These are phyloP conservation scores for Phorcus lineatus DNA, from an alignment of 2,888 invertebrate species.

Conservation along the genomic window DNA sequence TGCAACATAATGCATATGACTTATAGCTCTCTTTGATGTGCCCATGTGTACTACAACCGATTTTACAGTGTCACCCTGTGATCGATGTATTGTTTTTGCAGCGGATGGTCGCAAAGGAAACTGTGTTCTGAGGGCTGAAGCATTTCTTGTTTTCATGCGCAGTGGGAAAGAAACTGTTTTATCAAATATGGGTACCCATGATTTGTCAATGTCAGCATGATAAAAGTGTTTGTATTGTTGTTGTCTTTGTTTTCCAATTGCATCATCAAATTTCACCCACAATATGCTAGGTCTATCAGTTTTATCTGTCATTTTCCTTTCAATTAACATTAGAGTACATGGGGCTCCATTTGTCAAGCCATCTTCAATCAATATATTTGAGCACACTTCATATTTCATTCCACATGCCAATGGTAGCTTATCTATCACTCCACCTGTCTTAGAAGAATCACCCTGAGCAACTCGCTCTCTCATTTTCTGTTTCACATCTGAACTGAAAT, in stretches of 20 bases:
- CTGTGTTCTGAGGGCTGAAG: slow-evolving; percentile 28
- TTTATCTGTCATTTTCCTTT: neutral
- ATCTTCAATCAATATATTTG: slow-evolving; percentile 43
- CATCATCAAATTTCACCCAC: slow-evolving; percentile 29
- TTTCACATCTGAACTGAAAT: slow-evolving; percentile 21
- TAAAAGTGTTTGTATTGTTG: slow-evolving; percentile 23
- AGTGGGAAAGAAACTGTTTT: slow-evolving; percentile 21
- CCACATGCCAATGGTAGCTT: slow-evolving; percentile 28
- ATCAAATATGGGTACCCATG: slow-evolving; percentile 34
- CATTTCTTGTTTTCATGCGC: slow-evolving; percentile 6
- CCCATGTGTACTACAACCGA: slow-evolving; percentile 27
- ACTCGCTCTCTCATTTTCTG: slow-evolving; percentile 22
- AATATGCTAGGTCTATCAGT: slow-evolving; percentile 28
- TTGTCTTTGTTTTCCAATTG: slow-evolving; percentile 29
- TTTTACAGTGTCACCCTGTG: slow-evolving; percentile 36
- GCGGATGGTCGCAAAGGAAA: slow-evolving; percentile 33
- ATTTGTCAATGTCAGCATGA: neutral
- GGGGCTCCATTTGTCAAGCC: slow-evolving; percentile 48
- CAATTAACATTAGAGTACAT: slow-evolving; percentile 35
- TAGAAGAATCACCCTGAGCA: slow-evolving; percentile 3
- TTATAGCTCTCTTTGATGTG: slow-evolving; percentile 21
- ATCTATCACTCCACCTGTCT: slow-evolving; percentile 32
- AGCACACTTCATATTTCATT: slow-evolving; percentile 36
- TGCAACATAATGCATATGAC: slow-evolving; percentile 37
- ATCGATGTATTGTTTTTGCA: slow-evolving; percentile 37